A percentile compares a stretch with the other conserved stretches of the same genome.
These are phyloP conservation scores for Eupsilia transversa DNA, from an alignment of 2,888 invertebrate species.

Conservation along the genomic window DNA sequence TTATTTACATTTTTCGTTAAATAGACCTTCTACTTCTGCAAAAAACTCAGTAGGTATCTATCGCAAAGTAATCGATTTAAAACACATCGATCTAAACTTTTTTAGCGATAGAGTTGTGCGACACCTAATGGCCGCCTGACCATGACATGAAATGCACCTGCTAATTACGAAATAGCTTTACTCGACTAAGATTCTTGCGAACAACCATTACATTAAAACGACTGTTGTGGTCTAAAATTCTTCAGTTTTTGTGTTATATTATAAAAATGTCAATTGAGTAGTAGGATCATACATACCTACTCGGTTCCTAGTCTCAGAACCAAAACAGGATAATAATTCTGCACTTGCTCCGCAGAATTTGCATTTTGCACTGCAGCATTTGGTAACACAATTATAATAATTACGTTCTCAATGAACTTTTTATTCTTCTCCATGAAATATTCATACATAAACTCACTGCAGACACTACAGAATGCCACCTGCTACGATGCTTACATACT, in stretches of 20 bases:
- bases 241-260: slow-evolving; percentile 9
- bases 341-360: neutral
- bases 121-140: slow-evolving; percentile 37
- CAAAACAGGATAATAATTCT: neutral
- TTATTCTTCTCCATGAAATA: too few relatives aligned
- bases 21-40: too few relatives aligned
- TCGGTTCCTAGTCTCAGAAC: too few relatives aligned
- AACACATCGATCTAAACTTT: slow-evolving; percentile 48
- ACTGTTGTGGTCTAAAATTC: slow-evolving; percentile 2
- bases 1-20: too few relatives aligned
- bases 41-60: slow-evolving; percentile 38
- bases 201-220: slow-evolving; percentile 38
- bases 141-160: slow-evolving; percentile 61
- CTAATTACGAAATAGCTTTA: slow-evolving; percentile 59
- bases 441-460: too few relatives aligned
- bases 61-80: slow-evolving; percentile 50
- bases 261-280: neutral
- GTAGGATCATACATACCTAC: neutral
- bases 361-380: neutral
- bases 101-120: slow-evolving; percentile 44
- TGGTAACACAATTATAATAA: neutral
- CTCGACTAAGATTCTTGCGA: slow-evolving; percentile 43
- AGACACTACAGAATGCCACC: too few relatives aligned
- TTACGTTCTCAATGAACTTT: neutral
- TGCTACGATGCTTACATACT: too few relatives aligned